phyloP scores from a whole-genome alignment of 2,797 vertebrate genomes.

The Podarcis lilfordi region DNA sequence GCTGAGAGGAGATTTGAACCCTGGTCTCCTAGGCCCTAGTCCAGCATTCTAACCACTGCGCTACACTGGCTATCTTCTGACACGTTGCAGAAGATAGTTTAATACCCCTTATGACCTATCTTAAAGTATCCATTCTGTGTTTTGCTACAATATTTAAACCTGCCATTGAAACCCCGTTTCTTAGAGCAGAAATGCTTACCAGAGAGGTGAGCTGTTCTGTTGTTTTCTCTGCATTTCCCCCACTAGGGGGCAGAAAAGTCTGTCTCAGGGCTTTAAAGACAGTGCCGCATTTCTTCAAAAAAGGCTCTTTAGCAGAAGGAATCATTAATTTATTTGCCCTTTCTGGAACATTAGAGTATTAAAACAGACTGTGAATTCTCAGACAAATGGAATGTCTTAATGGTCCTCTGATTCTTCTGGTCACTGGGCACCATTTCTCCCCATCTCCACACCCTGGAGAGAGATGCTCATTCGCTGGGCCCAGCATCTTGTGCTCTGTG shows the following conservation, averaged over 20 bases:
- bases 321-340: background rate
- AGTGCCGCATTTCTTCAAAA: background rate
- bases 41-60: too few relatives aligned
- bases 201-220: background rate
- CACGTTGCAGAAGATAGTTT: background rate
- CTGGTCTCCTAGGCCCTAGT: too few relatives aligned
- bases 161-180: too few relatives aligned
- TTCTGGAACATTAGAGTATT: conserved; percentile 37
- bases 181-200: too few relatives aligned
- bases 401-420: background rate
- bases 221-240: conserved; percentile 32
- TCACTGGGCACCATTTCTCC: background rate
- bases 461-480: background rate
- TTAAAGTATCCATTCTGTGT: background rate
- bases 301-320: background rate
- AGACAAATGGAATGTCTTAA: background rate
- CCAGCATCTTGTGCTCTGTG: background rate
- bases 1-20: too few relatives aligned
- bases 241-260: conserved; percentile 53
- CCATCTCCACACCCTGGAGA: background rate
- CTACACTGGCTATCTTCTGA: background rate
- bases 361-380: background rate
- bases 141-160: background rate
- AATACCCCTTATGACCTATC: background rate
- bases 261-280: background rate